These are phyloP conservation scores for Bovichtus diacanthus DNA, from an alignment of 2,797 vertebrate species.

Conservation along the genomic window DNA sequence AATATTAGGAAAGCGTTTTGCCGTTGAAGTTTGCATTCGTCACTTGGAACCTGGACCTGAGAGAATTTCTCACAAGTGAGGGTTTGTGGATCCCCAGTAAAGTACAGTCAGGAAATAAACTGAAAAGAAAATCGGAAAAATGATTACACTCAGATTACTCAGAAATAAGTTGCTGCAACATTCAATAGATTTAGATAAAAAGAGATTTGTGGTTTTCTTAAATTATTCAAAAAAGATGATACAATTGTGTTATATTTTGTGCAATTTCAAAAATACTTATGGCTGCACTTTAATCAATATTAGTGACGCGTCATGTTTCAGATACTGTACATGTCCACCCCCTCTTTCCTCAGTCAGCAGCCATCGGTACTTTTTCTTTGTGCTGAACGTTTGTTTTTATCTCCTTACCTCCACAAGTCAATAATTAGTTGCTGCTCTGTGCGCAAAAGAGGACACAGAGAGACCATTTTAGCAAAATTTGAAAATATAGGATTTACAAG, in stretches of 20 bases:
- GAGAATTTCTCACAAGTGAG: conserved; percentile 4
- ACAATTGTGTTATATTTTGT: background rate
- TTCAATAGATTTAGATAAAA: background rate
- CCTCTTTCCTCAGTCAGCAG: too few relatives aligned
- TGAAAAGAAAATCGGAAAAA: conserved; percentile 6
- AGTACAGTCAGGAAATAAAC: background rate
- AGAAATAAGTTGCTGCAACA: background rate
- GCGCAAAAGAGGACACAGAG: too few relatives aligned
- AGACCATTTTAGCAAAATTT: too few relatives aligned
- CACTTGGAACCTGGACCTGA: conserved; percentile 26
- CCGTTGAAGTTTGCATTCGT: conserved; percentile 25
- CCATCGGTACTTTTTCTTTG: too few relatives aligned
- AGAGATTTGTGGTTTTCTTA: background rate
- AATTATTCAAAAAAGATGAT: background rate
- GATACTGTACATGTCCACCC: too few relatives aligned
- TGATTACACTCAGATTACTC: background rate
- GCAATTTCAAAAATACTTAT: background rate
- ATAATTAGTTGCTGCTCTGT: too few relatives aligned
- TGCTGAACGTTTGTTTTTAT: too few relatives aligned
- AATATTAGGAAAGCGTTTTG: conserved; percentile 28
- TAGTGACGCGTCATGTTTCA: too few relatives aligned
- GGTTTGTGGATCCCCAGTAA: conserved; percentile 4
- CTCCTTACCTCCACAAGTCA: too few relatives aligned
- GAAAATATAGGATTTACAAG: too few relatives aligned
- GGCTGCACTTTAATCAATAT: background rate